phyloP scores from a whole-genome alignment of 92 coral and sea anemone genomes.

The Hydrozoanthus gracilis region DNA sequence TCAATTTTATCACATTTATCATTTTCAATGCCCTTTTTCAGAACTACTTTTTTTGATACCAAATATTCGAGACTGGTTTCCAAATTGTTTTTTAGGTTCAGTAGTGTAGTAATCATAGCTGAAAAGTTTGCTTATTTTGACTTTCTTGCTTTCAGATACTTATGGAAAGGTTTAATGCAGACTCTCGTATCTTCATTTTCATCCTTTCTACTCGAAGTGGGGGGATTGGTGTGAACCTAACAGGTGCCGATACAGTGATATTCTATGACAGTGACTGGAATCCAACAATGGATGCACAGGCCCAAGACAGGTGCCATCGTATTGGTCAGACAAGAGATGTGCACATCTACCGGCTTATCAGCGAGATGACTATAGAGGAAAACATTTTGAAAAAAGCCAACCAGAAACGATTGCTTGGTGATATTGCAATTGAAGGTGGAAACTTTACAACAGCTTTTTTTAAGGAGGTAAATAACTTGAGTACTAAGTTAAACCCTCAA shows the following conservation, averaged over 20 bases:
- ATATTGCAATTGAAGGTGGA: conserved; percentile 98
- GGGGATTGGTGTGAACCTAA: conserved; percentile 95
- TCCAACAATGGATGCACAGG: conserved; percentile 99
- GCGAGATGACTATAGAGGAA: conserved; percentile 96
- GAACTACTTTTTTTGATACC: too few species aligned
- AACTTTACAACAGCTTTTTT: conserved; percentile 96
- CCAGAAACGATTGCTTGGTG: conserved; percentile 93
- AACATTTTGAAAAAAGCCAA: conserved; percentile 96
- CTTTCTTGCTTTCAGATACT: conserved; percentile 70
- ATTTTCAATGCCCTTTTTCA: neutral
- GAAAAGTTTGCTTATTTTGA: neutral
- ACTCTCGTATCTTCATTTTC: conserved; percentile 92
- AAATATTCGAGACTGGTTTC: too few species aligned
- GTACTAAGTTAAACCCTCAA: neutral
- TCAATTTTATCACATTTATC: neutral
- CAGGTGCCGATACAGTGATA: conserved; percentile 98
- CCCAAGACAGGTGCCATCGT: conserved; percentile 98
- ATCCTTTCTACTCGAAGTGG: conserved; percentile 99
- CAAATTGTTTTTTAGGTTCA: too few species aligned
- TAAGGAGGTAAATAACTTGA: conserved; percentile 76
- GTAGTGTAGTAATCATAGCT: too few species aligned
- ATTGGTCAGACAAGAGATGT: conserved; percentile 99
- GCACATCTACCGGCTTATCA: conserved; percentile 93
- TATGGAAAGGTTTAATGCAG: conserved; percentile 98
- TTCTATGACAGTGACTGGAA: conserved; percentile 99